These are phyloP conservation scores for Montifringilla adamsi DNA, from an alignment of 2,113 vertebrate genomes.

Conservation along the genomic window DNA sequence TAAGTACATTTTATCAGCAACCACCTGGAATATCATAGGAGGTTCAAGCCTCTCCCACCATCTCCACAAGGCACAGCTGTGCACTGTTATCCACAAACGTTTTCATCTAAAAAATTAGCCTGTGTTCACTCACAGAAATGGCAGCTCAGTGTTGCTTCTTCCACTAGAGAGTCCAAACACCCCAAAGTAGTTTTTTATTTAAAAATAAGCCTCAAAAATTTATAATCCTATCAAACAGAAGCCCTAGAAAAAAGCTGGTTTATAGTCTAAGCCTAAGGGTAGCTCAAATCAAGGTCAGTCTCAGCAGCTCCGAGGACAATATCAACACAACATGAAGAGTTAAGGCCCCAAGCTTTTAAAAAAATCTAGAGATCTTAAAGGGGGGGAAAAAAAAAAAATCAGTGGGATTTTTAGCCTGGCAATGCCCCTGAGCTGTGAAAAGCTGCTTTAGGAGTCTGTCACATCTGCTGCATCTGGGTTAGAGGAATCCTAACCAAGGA, in stretches of 20 bases:
- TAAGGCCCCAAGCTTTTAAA: background rate
- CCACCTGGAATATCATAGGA: background rate
- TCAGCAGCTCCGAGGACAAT: background rate
- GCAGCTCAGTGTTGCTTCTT: background rate
- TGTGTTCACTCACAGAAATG: background rate
- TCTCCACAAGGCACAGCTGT: background rate
- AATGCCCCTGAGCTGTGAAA: slow-evolving; percentile 19
- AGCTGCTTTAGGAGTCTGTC: background rate
- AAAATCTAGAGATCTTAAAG: background rate
- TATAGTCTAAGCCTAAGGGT: background rate
- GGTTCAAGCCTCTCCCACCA: background rate
- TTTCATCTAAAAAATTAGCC: background rate
- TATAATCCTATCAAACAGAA: background rate
- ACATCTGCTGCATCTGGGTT: background rate
- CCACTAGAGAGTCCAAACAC: background rate
- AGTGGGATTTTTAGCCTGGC: background rate
- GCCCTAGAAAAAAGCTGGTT: background rate
- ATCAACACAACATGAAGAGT: background rate
- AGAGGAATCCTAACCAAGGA: background rate
- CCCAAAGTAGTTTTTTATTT: background rate
- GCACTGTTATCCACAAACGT: background rate
- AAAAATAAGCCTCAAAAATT: background rate
- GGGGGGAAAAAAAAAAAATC: background rate
- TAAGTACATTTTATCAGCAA: background rate
- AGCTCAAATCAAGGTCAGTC: background rate